These are phyloP conservation scores for Aradophagus sp. DNA, from an alignment of 1,140 invertebrate genomes.

Conservation along the genomic window DNA sequence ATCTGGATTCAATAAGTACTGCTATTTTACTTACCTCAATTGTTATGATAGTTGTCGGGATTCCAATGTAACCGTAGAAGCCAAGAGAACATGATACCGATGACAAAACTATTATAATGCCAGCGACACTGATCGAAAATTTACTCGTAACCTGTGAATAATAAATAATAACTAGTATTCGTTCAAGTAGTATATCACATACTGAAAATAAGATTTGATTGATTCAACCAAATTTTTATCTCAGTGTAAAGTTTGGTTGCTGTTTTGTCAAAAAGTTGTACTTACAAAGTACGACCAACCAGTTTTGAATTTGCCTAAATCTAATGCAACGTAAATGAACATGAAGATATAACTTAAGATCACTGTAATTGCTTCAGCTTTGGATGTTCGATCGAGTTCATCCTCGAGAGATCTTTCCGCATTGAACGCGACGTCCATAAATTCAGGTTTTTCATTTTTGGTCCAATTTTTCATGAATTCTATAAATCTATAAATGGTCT, in stretches of 20 bases:
- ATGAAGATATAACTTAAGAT: slow-evolving; percentile 91
- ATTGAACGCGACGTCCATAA: slow-evolving; percentile 85
- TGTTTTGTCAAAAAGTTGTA: slow-evolving; percentile 65
- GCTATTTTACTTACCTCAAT: neutral
- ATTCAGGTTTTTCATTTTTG: slow-evolving; percentile 75
- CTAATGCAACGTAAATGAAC: slow-evolving; percentile 92
- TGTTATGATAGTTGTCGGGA: slow-evolving; percentile 93
- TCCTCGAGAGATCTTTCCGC: slow-evolving; percentile 92
- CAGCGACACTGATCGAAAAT: neutral
- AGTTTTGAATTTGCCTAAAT: slow-evolving; percentile 84
- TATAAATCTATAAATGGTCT: slow-evolving; percentile 78
- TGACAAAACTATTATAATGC: neutral
- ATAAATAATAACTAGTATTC: no score
- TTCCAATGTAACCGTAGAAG: slow-evolving; percentile 90
- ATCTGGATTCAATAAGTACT: no score
- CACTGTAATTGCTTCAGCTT: slow-evolving; percentile 87
- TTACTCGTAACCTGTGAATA: neutral
- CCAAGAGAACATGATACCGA: slow-evolving; percentile 94
- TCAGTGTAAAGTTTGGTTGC: no score
- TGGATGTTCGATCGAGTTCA: slow-evolving; percentile 87
- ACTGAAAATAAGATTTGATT: no score
- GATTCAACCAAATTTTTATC: no score
- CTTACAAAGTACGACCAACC: slow-evolving; percentile 77
- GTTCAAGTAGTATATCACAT: no score
- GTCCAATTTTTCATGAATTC: slow-evolving; percentile 85